Percentiles rank a stretch among this genome's conserved stretches.
Conservation (phyloP, 2,888 invertebrate genomes). For the Orgyia antiqua region DNA sequence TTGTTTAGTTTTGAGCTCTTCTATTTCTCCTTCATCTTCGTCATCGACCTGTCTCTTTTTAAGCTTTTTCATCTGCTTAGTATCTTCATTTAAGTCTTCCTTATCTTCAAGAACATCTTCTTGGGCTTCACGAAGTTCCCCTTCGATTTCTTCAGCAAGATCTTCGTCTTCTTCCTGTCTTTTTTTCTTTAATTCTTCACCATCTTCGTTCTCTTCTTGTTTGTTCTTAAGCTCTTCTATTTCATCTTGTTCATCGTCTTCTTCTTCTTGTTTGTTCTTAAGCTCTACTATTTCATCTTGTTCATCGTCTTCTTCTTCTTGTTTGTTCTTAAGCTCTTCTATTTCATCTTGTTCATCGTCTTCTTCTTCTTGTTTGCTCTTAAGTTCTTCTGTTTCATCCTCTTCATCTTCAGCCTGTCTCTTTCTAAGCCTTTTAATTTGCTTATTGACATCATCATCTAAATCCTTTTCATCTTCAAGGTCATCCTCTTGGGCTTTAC, state of each 20-base stretch:
- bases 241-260: constrained; percentile 6
- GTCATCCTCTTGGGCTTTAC: constrained; percentile 3
- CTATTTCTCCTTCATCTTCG: constrained; percentile 7
- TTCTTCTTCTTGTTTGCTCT: constrained; percentile 12
- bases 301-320: constrained; percentile 10
- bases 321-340: constrained; percentile 11
- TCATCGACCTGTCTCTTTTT: constrained; percentile 7
- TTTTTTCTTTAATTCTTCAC: constrained; percentile 5
- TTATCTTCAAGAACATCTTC: background rate
- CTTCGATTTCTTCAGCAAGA: constrained; percentile 2
- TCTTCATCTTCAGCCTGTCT: constrained; percentile 3
- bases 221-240: constrained; percentile 1
- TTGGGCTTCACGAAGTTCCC: too few species aligned
- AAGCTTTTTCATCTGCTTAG: constrained; percentile 11
- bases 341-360: constrained; percentile 12
- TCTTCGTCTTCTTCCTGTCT: constrained; percentile 9
- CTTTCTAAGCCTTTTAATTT: background rate
- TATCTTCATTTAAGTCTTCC: constrained; percentile 4
- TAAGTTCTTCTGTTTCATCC: constrained; percentile 3
- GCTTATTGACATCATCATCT: background rate
- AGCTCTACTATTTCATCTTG: constrained; percentile 11
- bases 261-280: constrained; percentile 7
- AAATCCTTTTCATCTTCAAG: constrained; percentile 4
- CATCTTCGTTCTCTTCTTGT: constrained; percentile 12
- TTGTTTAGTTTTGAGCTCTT: constrained; percentile 2